Evolutionary conservation across 2,113 vertebrate genomes (phyloP).

Genomic region (Emydura subglobosa): DNA sequence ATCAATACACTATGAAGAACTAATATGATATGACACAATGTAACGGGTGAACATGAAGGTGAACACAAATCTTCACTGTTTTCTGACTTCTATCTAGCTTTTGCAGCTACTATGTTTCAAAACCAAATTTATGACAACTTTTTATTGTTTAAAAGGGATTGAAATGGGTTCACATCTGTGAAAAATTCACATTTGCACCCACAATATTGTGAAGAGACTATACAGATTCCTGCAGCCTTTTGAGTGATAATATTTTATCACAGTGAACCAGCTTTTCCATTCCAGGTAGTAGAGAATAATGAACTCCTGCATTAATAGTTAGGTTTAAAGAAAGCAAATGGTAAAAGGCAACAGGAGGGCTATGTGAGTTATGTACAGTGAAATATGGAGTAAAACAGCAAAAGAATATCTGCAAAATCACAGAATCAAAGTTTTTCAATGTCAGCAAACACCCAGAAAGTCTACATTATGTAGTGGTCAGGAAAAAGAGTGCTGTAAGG

Average conservation of each 20-base stretch:
- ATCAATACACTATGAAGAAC: neutral
- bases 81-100: neutral
- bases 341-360: neutral
- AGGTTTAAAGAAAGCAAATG: conserved; percentile 27
- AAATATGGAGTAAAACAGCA: conserved; percentile 23
- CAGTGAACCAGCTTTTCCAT: conserved; percentile 54
- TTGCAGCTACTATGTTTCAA: neutral
- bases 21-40: neutral
- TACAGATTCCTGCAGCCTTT: neutral
- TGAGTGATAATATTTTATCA: conserved; percentile 42
- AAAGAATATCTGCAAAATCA: conserved; percentile 62
- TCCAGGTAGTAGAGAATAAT: conserved; percentile 51
- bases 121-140: rapidly evolving
- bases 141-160: neutral
- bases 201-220: conserved; percentile 5
- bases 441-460: conserved; percentile 74
- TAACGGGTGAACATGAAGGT: neutral
- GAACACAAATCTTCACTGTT: neutral
- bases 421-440: conserved; percentile 72
- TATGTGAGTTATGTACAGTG: neutral
- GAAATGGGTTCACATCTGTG: neutral
- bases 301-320: conserved; percentile 48
- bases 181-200: conserved; percentile 4
- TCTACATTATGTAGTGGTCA: conserved; percentile 75
- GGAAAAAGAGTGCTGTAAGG: conserved; percentile 79